Evolutionary conservation across 1,140 invertebrate genomes (phyloP), one percentile per base, ranked within the genome.

Genomic region (Mercenaria mercenaria): DNA sequence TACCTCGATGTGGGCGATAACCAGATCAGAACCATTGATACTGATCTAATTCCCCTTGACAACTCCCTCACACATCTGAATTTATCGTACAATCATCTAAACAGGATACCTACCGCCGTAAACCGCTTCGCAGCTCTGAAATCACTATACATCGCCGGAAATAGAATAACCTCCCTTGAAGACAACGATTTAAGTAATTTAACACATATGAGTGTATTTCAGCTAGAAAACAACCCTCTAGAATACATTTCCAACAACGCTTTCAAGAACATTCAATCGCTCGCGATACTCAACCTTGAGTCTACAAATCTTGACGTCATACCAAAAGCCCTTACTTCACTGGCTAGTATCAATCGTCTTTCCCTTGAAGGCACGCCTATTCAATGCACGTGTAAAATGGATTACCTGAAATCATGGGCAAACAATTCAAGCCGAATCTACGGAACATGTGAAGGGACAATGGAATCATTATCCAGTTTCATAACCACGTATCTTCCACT

Each of bases 371-470:
- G 69, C 3, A 23, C 67, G 50, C 83, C 67, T 1, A 74, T 85
- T 34, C 41, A 85, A 41, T 85, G 83, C 50, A 74, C 83, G 32
- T 85, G 83, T n/a, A 50, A 37, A 52, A 56, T 85, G 83, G 29
- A 41, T 26, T 85, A 76, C 67, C n/a, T 85, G 41, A 72, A 74
- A 39, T 39, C 50, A 4, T 56, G 61, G 64, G 20, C 23, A n/a
- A 39, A 23, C 18, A 85, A 85, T 37, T 11, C 47, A 1, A 85
- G 41, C 18, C 43, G 37, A 3, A 85, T 85, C 13, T 20, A 56
- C 34, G 83, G 83, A 3, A 74, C 83, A n/a, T 85, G 83, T 37
- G 83, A 85, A 85, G 83, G 83, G 11, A 85, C 83, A 3, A 72
- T 11, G 29, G 83, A 85, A 37, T 29, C 50, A 1, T 47, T 85